A percentile compares a stretch with the other conserved stretches of the same genome.
These are phyloP conservation scores for Exephanes ischioxanthus DNA, from an alignment of 2,888 invertebrate genomes.

Conservation along the genomic window DNA sequence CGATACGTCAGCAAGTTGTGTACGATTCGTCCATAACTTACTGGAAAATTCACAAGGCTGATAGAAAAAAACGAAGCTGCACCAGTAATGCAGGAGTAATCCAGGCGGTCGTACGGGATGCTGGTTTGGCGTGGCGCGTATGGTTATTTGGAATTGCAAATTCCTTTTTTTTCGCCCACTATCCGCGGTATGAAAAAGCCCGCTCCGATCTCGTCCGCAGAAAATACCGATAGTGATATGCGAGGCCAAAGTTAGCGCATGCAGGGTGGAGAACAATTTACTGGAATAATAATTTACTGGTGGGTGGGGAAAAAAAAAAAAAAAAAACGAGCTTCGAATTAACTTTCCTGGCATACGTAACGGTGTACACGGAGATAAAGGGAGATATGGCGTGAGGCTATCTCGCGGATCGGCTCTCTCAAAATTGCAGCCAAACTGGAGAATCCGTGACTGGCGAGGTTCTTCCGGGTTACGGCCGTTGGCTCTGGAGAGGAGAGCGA, in stretches of 20 bases:
- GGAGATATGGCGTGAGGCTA: not conserved
- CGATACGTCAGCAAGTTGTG: no score
- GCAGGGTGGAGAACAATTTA: slow-evolving; percentile 17
- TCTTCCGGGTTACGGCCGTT: slow-evolving; percentile 28
- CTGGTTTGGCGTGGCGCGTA: not conserved
- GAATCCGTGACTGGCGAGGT: slow-evolving; percentile 19
- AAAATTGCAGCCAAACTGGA: slow-evolving; percentile 26
- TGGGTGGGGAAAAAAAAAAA: no score
- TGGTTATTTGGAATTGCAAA: slow-evolving; percentile 18
- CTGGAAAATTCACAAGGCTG: no score
- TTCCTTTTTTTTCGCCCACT: slow-evolving; percentile 2
- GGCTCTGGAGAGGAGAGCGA: not conserved
- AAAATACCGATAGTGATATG: not conserved
- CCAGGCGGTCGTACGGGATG: not conserved
- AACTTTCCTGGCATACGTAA: slow-evolving; percentile 15
- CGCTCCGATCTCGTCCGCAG: not conserved
- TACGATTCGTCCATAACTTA: no score
- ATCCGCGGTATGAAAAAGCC: not conserved
- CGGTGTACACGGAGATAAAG: slow-evolving; percentile 18
- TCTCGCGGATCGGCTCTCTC: slow-evolving; percentile 28
- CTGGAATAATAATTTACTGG: not conserved
- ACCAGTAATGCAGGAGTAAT: not conserved
- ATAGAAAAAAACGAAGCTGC: not conserved
- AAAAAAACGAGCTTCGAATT: slow-evolving; percentile 22
- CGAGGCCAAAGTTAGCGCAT: not conserved